phyloP scores from a whole-genome alignment of 1,140 invertebrate species.

The Dryas iulia region DNA sequence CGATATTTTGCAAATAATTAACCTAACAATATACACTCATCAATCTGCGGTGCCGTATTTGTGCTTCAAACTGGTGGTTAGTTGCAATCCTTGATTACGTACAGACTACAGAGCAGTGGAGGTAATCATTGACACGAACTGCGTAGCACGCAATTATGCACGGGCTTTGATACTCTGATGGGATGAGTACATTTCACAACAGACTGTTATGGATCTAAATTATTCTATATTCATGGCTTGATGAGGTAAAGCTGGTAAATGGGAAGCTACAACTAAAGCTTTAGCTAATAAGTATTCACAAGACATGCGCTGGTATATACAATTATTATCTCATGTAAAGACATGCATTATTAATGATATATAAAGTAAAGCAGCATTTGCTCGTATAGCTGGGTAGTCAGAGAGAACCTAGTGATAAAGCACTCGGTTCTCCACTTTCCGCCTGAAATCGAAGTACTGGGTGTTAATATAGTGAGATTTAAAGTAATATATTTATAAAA shows the following conservation, averaged over 20 bases:
- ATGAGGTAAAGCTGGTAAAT: not conserved
- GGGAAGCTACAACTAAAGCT: not conserved
- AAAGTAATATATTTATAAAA: no score
- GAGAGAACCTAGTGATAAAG: no score
- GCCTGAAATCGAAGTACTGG: no score
- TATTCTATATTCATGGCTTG: not conserved
- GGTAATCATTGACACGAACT: conserved; percentile 37
- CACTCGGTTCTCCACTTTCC: no score
- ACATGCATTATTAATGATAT: no score
- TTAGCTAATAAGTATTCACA: not conserved
- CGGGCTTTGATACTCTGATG: conserved; percentile 30
- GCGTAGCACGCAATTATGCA: conserved; percentile 33
- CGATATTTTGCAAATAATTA: not conserved
- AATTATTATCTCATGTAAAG: no score
- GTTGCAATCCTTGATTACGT: conserved; percentile 33
- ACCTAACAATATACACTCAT: not conserved
- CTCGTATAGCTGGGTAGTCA: no score
- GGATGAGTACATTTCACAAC: conserved; percentile 18
- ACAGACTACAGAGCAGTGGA: no score
- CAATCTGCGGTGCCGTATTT: conserved; percentile 1
- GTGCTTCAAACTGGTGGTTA: conserved; percentile 26
- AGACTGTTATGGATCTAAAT: not conserved
- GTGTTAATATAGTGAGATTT: no score
- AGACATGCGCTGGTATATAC: no score
- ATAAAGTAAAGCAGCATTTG: no score